These are phyloP conservation scores for Columba livia DNA, from an alignment of 2,113 vertebrate species.

Conservation along the genomic window DNA sequence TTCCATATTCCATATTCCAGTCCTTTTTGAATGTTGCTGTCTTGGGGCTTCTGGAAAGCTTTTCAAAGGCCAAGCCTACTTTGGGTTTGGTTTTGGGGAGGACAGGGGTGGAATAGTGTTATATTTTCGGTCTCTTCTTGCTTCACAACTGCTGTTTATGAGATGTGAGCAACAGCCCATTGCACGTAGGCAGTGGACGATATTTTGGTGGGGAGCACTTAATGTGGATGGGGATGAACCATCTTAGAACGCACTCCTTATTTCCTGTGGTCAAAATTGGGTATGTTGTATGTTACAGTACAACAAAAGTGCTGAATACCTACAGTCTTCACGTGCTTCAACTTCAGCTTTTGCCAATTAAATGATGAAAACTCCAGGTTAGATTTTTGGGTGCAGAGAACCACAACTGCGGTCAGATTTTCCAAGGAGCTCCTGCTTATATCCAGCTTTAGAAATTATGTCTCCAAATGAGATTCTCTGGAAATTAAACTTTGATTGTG, in stretches of 20 bases:
- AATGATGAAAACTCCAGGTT: neutral
- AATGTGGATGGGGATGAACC: neutral
- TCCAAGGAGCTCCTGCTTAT: neutral
- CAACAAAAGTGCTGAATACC: neutral
- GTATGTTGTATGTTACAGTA: neutral
- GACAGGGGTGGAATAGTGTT: no score
- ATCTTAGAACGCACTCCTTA: neutral
- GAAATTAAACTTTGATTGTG: neutral
- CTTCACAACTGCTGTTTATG: neutral
- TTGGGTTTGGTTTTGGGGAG: neutral
- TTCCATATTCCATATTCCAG: slow-evolving; percentile 69
- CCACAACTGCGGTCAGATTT: neutral
- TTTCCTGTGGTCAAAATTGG: neutral
- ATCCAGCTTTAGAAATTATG: neutral
- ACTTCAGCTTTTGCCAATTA: neutral
- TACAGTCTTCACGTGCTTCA: neutral
- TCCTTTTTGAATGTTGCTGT: neutral
- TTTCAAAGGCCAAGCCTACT: neutral
- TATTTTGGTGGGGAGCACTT: neutral
- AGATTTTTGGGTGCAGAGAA: neutral
- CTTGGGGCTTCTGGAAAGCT: neutral
- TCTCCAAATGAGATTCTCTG: neutral
- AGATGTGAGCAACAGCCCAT: neutral
- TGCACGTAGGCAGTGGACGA: neutral
- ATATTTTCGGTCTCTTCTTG: neutral